Percentiles rank a stretch among this genome's conserved stretches.
These are phyloP conservation scores for Lagocephalus sceleratus DNA, from an alignment of 2,797 vertebrate species.

Conservation along the genomic window DNA sequence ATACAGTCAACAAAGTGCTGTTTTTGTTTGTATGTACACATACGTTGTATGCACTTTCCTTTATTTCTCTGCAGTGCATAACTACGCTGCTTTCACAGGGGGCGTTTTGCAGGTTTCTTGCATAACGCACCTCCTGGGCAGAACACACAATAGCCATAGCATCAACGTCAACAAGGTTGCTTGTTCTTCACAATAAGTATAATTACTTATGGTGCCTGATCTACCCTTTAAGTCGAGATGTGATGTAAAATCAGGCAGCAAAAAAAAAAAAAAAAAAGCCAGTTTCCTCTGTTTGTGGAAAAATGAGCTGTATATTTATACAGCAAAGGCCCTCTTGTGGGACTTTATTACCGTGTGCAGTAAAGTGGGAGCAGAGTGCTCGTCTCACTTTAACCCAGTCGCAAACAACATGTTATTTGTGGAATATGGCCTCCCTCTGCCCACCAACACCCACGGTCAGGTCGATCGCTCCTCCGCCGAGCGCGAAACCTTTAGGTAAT, in stretches of 20 bases:
- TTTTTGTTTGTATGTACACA: constrained; percentile 25
- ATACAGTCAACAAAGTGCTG: constrained; percentile 8
- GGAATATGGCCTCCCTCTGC: constrained; percentile 22
- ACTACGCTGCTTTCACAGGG: constrained; percentile 2
- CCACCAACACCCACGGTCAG: constrained; percentile 3
- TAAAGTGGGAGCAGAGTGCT: constrained; percentile 1
- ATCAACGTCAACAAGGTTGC: constrained; percentile 34
- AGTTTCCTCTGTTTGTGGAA: too few relatives aligned
- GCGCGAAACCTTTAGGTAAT: not conserved
- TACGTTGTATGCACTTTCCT: too few relatives aligned
- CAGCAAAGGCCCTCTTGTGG: too few relatives aligned
- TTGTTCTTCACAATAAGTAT: constrained; percentile 19
- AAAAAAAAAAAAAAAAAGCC: too few relatives aligned
- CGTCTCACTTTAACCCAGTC: not conserved
- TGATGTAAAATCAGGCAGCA: constrained; percentile 1
- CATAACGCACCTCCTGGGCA: constrained; percentile 21
- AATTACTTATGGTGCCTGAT: constrained; percentile 16
- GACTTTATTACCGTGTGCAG: not conserved
- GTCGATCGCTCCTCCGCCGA: not conserved
- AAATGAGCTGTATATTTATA: too few relatives aligned
- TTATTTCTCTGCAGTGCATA: not conserved
- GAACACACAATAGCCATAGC: constrained; percentile 15
- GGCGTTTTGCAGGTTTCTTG: constrained; percentile 7
- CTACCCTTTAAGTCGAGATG: not conserved
- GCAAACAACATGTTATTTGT: constrained; percentile 25